These are phyloP conservation scores for Dermatemys mawii DNA, from an alignment of 2,113 vertebrate genomes.

Conservation along the genomic window DNA sequence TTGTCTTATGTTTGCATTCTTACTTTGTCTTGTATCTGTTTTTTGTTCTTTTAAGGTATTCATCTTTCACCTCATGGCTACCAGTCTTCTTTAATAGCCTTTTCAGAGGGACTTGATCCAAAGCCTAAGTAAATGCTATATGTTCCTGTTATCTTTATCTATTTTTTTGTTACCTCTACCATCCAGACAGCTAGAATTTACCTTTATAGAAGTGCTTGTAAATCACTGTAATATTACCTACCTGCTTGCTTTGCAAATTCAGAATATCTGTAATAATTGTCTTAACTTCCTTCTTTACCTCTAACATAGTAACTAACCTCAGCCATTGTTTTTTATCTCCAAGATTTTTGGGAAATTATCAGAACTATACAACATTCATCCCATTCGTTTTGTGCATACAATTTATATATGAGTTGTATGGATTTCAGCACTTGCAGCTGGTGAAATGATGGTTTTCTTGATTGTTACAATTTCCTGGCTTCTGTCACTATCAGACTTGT, in stretches of 20 bases:
- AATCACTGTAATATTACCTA: neutral
- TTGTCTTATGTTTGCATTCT: neutral
- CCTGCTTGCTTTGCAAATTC: neutral
- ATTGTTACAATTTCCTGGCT: neutral
- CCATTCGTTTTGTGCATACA: neutral
- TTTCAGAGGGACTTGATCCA: neutral
- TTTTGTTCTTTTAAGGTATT: neutral
- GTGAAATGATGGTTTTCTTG: neutral
- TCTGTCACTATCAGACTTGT: rapidly evolving
- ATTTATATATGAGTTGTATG: neutral
- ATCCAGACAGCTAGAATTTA: neutral
- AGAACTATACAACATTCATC: neutral
- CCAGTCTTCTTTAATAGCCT: neutral
- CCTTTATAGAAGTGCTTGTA: neutral
- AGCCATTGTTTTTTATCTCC: neutral
- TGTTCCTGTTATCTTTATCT: rapidly evolving
- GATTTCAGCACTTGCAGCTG: neutral
- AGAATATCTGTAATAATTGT: neutral
- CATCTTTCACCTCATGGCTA: neutral
- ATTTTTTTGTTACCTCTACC: neutral
- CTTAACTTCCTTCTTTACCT: neutral
- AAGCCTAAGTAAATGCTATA: neutral
- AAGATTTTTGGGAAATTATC: too few species aligned
- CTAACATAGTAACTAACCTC: neutral
- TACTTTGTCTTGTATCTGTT: neutral